phyloP scores from a whole-genome alignment of 2,797 vertebrate species.

The Streptopelia turtur region DNA sequence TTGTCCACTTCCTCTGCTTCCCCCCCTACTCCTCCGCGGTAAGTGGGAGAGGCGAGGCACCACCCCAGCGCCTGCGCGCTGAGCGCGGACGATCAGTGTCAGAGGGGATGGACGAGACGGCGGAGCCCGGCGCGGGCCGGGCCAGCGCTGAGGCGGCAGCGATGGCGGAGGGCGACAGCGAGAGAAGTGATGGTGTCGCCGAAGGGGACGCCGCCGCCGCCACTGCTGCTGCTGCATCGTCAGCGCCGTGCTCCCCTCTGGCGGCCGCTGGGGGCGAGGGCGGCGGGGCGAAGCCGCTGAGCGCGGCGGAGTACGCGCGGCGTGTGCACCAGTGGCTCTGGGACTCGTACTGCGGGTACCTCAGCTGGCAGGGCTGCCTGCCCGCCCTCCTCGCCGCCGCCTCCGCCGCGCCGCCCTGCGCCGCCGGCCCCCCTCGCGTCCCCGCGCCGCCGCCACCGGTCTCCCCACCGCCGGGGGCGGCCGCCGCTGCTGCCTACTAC shows the following conservation, averaged over 20 bases:
- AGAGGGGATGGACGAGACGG: neutral
- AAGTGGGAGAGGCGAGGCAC: neutral
- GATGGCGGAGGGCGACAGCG: neutral
- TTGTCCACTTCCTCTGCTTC: neutral
- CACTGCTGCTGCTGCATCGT: neutral
- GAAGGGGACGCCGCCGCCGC: neutral
- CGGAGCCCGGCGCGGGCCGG: neutral
- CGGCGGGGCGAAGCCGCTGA: conserved; percentile 66
- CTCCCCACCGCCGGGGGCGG: neutral
- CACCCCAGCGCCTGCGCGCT: neutral
- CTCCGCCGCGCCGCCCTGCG: conserved; percentile 28
- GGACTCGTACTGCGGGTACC: conserved; percentile 88
- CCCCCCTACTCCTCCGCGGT: rapidly evolving
- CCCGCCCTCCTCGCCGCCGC: conserved; percentile 65
- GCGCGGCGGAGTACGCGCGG: conserved; percentile 85
- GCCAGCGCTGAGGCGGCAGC: neutral
- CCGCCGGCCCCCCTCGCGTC: conserved; percentile 41
- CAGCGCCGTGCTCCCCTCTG: neutral
- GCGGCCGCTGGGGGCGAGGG: neutral
- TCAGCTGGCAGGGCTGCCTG: conserved; percentile 87
- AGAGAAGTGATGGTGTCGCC: too few relatives aligned
- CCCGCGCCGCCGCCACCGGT: neutral
- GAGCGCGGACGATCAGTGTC: neutral
- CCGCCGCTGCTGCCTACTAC: conserved; percentile 22
- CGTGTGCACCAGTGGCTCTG: conserved; percentile 92